A percentile compares a stretch with the other conserved stretches of the same genome.
Evolutionary conservation across 2,888 invertebrate genomes (phyloP).

Genomic region (Abrostola triplasia): DNA sequence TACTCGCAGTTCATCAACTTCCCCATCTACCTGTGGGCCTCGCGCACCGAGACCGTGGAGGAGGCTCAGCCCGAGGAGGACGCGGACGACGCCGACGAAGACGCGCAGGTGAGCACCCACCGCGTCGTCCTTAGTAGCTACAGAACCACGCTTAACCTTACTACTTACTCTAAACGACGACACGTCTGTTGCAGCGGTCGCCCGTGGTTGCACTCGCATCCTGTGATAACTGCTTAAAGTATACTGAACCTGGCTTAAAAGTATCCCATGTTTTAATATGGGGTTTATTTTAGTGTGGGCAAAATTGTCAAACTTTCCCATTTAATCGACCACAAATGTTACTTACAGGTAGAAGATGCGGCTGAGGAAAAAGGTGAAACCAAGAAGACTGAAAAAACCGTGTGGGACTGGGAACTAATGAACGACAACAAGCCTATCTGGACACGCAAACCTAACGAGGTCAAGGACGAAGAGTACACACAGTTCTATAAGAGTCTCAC

Average conservation of each 20-base stretch:
- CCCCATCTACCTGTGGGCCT: slow-evolving; percentile 98
- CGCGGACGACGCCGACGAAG: slow-evolving; percentile 76
- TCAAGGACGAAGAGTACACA: slow-evolving; percentile 95
- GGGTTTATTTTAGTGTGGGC: too few relatives aligned
- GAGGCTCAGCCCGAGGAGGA: slow-evolving; percentile 47
- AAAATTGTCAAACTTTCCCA: too few relatives aligned
- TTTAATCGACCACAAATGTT: too few relatives aligned
- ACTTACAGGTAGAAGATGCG: slow-evolving; percentile 91
- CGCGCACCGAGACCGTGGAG: slow-evolving; percentile 74
- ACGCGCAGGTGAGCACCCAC: slow-evolving; percentile 83
- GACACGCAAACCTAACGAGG: slow-evolving; percentile 96
- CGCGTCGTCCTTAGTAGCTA: background rate
- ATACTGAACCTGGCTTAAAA: too few relatives aligned
- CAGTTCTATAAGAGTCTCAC: slow-evolving; percentile 98
- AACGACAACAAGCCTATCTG: slow-evolving; percentile 99
- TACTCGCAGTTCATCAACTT: slow-evolving; percentile 99
- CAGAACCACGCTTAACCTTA: background rate
- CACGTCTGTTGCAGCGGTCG: too few relatives aligned
- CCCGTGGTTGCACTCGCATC: too few relatives aligned
- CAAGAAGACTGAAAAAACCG: slow-evolving; percentile 97
- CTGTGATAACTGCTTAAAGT: too few relatives aligned
- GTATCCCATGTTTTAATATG: too few relatives aligned
- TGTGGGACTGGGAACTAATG: slow-evolving; percentile 99
- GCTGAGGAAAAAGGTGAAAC: slow-evolving; percentile 89
- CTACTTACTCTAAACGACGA: too few relatives aligned